A percentile compares a stretch with the other conserved stretches of the same genome.
These are phyloP conservation scores for Tetrao urogallus DNA, from an alignment of 2,113 vertebrate species.

Conservation along the genomic window DNA sequence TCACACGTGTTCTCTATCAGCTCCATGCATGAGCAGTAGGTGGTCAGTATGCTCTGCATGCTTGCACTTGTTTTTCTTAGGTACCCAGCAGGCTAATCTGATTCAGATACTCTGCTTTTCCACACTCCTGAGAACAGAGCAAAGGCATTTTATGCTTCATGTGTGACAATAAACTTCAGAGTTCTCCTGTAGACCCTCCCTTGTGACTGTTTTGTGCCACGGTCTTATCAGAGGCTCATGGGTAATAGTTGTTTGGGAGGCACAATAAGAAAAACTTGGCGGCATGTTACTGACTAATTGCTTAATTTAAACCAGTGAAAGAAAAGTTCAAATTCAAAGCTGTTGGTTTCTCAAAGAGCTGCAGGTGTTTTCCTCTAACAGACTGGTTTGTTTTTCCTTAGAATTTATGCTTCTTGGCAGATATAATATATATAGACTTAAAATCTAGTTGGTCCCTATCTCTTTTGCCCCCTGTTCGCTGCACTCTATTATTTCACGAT, in stretches of 20 bases:
- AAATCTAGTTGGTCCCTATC: neutral
- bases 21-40: neutral
- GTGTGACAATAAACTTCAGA: neutral
- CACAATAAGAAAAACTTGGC: neutral
- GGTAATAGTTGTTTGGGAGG: neutral
- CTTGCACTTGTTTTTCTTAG: neutral
- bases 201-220: neutral
- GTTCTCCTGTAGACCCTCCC: neutral
- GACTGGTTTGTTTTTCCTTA: conserved; percentile 13
- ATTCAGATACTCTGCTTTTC: neutral
- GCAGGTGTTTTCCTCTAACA: conserved; percentile 63
- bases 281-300: neutral
- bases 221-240: neutral
- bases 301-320: neutral
- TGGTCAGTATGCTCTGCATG: neutral
- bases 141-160: conserved; percentile 1
- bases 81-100: neutral
- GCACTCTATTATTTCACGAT: neutral
- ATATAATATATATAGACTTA: neutral
- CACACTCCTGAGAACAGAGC: neutral
- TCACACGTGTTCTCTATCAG: neutral
- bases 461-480: neutral
- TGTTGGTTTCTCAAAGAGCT: neutral
- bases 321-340: neutral
- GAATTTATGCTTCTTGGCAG: neutral